Evolutionary conservation across 2,797 vertebrate genomes (phyloP).

Genomic region (Prunella strophiata): DNA sequence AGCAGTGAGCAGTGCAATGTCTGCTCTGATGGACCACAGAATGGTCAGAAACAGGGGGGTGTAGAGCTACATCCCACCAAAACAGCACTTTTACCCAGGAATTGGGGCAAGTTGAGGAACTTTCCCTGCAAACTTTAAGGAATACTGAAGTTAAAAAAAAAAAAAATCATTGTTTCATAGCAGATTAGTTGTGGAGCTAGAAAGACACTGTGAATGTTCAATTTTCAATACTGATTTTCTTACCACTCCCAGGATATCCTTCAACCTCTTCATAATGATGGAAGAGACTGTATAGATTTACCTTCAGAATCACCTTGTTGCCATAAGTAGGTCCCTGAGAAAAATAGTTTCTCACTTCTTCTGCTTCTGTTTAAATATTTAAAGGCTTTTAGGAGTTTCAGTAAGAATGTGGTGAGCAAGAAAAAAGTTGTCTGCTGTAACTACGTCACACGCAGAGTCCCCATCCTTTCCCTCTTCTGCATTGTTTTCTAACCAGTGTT

Average conservation of each 20-base stretch:
- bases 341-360: neutral
- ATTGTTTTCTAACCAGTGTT: neutral
- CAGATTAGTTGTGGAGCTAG: neutral
- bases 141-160: neutral
- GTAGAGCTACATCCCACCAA: neutral
- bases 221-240: neutral
- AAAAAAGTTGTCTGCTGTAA: neutral
- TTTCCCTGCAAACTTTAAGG: neutral
- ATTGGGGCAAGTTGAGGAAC: neutral
- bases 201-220: neutral
- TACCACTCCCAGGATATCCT: neutral
- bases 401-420: neutral
- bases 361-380: neutral
- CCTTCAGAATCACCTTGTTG: neutral
- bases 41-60: neutral
- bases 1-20: neutral
- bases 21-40: neutral
- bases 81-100: neutral
- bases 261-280: neutral
- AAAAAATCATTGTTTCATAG: neutral
- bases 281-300: neutral
- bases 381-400: neutral
- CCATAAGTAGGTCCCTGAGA: neutral
- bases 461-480: neutral
- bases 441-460: fast-evolving